Evolutionary conservation across 2,888 invertebrate genomes (phyloP).

Genomic region (Hypsopygia costalis): DNA sequence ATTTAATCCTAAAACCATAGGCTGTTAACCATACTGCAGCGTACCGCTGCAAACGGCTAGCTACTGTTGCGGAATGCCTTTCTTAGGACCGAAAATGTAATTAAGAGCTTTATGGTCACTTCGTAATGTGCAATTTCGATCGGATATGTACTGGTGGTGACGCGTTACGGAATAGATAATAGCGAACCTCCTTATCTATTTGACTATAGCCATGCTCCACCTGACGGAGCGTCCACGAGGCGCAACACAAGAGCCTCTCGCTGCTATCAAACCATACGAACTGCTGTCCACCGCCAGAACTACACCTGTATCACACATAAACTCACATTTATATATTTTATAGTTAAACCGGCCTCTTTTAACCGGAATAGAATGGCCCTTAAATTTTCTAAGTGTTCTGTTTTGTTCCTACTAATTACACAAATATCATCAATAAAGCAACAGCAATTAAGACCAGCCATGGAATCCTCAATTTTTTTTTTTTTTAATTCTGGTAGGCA

Average conservation of each 20-base stretch:
- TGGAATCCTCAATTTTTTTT: constrained; percentile 10
- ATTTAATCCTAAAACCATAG: constrained; percentile 5
- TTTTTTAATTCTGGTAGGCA: constrained; percentile 14
- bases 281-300: not conserved
- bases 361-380: constrained; percentile 19
- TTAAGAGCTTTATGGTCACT: not conserved
- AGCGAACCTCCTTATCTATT: constrained; percentile 3
- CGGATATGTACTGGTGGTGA: not conserved
- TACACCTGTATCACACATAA: constrained; percentile 20
- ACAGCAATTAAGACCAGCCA: constrained; percentile 8
- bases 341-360: constrained; percentile 11
- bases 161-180: constrained; percentile 6
- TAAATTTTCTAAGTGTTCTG: constrained; percentile 17
- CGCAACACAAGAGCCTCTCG: constrained; percentile 2
- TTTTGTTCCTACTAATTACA: constrained; percentile 14
- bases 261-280: not conserved
- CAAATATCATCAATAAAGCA: constrained; percentile 26
- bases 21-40: constrained; percentile 1
- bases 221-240: constrained; percentile 1
- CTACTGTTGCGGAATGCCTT: not conserved
- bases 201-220: not conserved
- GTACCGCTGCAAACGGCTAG: constrained; percentile 1
- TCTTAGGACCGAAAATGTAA: not conserved
- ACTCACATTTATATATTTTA: constrained; percentile 21
- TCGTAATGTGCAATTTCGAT: not conserved